These are phyloP conservation scores for Leucophenga montana DNA, from an alignment of 2,888 invertebrate species.

Conservation along the genomic window DNA sequence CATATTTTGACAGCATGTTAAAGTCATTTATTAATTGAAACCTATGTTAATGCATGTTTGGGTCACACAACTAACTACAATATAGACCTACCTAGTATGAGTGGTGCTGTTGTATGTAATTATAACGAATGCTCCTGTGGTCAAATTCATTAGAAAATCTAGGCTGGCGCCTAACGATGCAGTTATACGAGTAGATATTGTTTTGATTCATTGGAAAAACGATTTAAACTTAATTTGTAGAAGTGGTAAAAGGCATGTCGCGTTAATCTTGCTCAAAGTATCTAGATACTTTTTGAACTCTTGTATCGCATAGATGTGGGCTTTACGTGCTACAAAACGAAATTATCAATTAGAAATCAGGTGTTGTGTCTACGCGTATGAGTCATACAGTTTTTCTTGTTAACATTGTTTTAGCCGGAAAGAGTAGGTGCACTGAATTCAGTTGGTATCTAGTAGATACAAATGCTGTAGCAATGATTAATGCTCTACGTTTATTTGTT, in stretches of 20 bases:
- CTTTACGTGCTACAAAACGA: background rate
- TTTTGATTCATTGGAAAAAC: constrained; percentile 36
- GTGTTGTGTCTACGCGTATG: background rate
- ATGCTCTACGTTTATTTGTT: too few species aligned
- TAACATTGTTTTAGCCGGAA: too few species aligned
- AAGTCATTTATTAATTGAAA: constrained; percentile 69
- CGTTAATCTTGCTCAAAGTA: background rate
- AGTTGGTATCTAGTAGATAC: too few species aligned
- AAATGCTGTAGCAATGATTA: too few species aligned
- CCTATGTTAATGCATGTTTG: constrained; percentile 44
- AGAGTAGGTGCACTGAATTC: too few species aligned
- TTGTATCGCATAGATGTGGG: background rate
- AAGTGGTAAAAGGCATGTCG: constrained; percentile 45
- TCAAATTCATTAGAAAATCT: constrained; percentile 44
- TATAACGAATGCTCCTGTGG: constrained; percentile 54
- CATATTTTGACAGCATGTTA: constrained; percentile 67
- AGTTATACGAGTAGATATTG: constrained; percentile 8
- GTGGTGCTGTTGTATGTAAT: constrained; percentile 45
- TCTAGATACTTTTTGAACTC: background rate
- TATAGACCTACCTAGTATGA: too few species aligned
- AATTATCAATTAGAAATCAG: constrained; percentile 27
- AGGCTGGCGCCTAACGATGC: constrained; percentile 12
- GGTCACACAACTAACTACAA: constrained; percentile 40
- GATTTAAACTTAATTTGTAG: constrained; percentile 29
- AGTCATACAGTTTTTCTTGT: too few species aligned